Evolutionary conservation across 2,888 invertebrate genomes (phyloP).

Genomic region (Habroteleia sp.): DNA sequence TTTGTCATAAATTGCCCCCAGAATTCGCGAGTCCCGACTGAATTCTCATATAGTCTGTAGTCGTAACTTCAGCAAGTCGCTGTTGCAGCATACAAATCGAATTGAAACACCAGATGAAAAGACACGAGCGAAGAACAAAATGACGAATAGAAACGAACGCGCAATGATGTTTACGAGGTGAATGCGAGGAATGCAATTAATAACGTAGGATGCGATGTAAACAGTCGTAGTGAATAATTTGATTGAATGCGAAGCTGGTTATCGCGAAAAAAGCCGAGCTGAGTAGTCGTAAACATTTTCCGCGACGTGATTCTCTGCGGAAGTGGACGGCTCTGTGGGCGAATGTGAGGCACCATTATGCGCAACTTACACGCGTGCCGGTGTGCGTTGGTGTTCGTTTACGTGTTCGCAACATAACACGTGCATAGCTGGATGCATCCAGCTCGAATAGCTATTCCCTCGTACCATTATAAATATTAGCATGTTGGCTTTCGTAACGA

Average conservation of each 20-base stretch:
- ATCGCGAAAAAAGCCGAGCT: conserved; percentile 21
- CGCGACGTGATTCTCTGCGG: conserved; percentile 42
- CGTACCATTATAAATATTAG: conserved; percentile 55
- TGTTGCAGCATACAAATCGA: background rate
- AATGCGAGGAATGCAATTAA: conserved; percentile 40
- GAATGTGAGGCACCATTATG: conserved; percentile 18
- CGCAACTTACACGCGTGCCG: background rate
- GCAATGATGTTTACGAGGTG: conserved; percentile 19
- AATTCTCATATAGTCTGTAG: no score
- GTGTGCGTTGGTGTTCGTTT: background rate
- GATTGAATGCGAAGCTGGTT: conserved; percentile 41
- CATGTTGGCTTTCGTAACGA: conserved; percentile 43
- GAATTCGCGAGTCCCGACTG: no score
- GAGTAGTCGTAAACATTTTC: conserved; percentile 34
- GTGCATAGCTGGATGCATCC: conserved; percentile 13
- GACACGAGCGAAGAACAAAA: background rate
- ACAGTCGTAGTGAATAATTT: conserved; percentile 33
- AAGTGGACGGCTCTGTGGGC: conserved; percentile 49
- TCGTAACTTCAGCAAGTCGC: no score
- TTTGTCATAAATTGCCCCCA: no score
- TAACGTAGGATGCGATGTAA: conserved; percentile 24
- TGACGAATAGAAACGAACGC: conserved; percentile 16
- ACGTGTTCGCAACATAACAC: conserved; percentile 1
- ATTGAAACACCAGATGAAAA: background rate
- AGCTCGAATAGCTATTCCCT: conserved; percentile 19